phyloP scores from a whole-genome alignment of 2,888 invertebrate genomes.

The Operophtera brumata region DNA sequence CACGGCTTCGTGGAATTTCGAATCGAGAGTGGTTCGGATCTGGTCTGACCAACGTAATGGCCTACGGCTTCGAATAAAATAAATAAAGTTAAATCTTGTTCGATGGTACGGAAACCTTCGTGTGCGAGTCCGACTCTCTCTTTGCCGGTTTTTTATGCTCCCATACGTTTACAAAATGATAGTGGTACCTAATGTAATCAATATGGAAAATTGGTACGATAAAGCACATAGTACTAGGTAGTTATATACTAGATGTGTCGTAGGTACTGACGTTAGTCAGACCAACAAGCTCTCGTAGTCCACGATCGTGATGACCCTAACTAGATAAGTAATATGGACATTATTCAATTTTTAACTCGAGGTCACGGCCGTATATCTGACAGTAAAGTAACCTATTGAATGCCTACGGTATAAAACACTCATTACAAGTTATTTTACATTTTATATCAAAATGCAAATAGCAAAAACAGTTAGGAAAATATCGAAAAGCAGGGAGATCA shows the following conservation, averaged over 20 bases:
- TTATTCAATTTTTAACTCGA: constrained; percentile 24
- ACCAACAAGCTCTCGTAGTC: not conserved
- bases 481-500: constrained; percentile 20
- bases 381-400: constrained; percentile 13
- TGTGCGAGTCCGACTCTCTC: no score
- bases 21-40: no score
- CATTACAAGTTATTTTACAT: constrained; percentile 12
- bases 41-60: no score
- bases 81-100: no score
- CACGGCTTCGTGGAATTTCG: no score
- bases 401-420: constrained; percentile 15
- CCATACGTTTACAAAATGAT: no score
- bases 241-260: not conserved
- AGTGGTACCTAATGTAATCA: no score
- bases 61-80: no score
- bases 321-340: constrained; percentile 12
- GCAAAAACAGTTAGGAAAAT: constrained; percentile 6
- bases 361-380: constrained; percentile 16
- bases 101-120: no score
- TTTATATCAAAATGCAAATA: constrained; percentile 13
- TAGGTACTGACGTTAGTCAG: constrained; percentile 5
- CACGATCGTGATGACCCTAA: constrained; percentile 9
- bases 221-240: no score
- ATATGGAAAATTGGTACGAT: not conserved
- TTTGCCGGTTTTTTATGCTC: no score